Evolutionary conservation across 1,140 invertebrate genomes (phyloP), one percentile per base, ranked within the genome.

Genomic region (Mesaphorura yosii): DNA sequence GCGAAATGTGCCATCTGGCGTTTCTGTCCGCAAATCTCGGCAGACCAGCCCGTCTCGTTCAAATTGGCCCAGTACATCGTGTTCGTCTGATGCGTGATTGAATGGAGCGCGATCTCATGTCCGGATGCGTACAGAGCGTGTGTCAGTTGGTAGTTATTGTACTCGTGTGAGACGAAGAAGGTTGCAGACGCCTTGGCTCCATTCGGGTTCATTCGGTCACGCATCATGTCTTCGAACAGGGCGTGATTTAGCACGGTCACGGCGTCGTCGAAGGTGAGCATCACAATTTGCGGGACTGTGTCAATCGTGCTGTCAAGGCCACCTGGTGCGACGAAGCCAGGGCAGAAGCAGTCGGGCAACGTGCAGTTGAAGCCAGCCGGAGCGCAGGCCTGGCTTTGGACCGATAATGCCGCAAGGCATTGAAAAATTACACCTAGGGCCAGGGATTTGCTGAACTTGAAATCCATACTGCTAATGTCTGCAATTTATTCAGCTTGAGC

Each of bases 31-130:
- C 66, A 72, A 50, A 82, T 75, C 67, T 83, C 79, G 17, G 68
- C 62, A 31, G 66, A 66, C 66, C 76, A 69, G 2, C 66, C 66
- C 4, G 72, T 67, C 15, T 67, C 53, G 31, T 65, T 64, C 5
- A 74, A 70, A 20, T 66, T 59, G 3, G 58, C 54, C 78, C 78
- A 80, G 57, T 77, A 78, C 15, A 65, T 64, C 20, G 67, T 68
- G 27, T 66, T 63, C 0, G 68, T 58, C 46, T 64, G 50, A 57
- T 81, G 78, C 20, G 83, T 88, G 48, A 91, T 82, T 15, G 86
- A 88, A 69, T 89, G 83, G 2, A 83, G 76, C 0, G 81, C 86
- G 57, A 91, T 88, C 72, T 91, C 88, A 63, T 89, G 84, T 2
- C 86, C 72, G 27, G 64, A 51, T 2, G 60, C 50, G 28, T 70